Conservation (phyloP, 2,888 invertebrate genomes). For the Tiphia femorata region DNA sequence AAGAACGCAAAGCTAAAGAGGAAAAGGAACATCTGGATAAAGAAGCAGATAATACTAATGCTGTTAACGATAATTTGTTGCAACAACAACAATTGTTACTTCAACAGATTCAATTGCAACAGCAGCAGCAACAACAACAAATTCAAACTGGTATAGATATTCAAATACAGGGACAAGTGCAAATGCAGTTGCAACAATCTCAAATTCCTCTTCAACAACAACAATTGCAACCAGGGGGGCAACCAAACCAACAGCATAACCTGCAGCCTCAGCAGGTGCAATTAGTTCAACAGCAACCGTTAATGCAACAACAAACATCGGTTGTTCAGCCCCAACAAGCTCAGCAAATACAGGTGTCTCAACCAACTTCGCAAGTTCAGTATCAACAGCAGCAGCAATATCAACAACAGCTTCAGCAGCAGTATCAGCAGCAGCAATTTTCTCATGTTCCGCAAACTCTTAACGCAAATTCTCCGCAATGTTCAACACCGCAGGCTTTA, state of each 20-base stretch:
- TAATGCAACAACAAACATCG: conserved; percentile 64
- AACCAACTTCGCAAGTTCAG: conserved; percentile 66
- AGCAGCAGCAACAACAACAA: conserved; percentile 49
- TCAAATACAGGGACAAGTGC: conserved; percentile 61
- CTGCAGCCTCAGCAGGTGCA: conserved; percentile 69
- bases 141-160: conserved; percentile 56
- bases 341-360: conserved; percentile 67
- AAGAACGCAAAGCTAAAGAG: conserved; percentile 70
- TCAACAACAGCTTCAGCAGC: conserved; percentile 60
- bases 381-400: conserved; percentile 48
- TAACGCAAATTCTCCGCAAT: conserved; percentile 59
- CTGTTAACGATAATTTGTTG: conserved; percentile 51
- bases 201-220: conserved; percentile 49
- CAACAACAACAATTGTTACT: conserved; percentile 57
- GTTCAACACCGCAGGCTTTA: conserved; percentile 65
- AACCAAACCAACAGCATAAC: conserved; percentile 65
- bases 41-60: conserved; percentile 54
- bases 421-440: conserved; percentile 54
- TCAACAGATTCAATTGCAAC: conserved; percentile 58
- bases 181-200: conserved; percentile 51
- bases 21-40: conserved; percentile 69
- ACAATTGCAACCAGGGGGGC: conserved; percentile 54
- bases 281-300: conserved; percentile 69
- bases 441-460: conserved; percentile 55
- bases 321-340: conserved; percentile 62